Evolutionary conservation across 2,888 invertebrate genomes (phyloP), one percentile per base, ranked within the genome.

Genomic region (Dryomyza anilis): DNA sequence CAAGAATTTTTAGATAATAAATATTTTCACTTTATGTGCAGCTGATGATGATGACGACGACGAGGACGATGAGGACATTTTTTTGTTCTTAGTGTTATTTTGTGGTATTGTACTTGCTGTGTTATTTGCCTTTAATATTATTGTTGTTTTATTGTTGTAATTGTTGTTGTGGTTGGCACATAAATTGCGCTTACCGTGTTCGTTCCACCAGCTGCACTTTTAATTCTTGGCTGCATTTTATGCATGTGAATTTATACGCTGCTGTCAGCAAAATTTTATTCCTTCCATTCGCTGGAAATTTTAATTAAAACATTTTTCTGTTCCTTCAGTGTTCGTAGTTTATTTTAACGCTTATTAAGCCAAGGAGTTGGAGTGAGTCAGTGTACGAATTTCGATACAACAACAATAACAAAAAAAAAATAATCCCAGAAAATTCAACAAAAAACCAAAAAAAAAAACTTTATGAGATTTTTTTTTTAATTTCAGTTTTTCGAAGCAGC

Each of bases 1-100:
- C 57, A 57, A 46, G 63, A 45, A 63, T 64, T 53, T 53, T 25
- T 21, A 45, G 33, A 64, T 59, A 64, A 59, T 64, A 64, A 59
- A 64, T 55, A 59, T 46, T 64, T 60, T 43, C 53, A 29, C 36
- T 43, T 59, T 60, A 56, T 45, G 25, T 25, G 46, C 43, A 62
- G 30, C 45, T 62, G 56, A 56, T 53, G 62, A 62, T 43, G 62
- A 23, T 56, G 30, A 52, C 27, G 23, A 16, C 21, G 25, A 19
- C 16, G 46, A 58, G n/a, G 58, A 30, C 29, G 30, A 29, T 27
- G n/a, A n/a, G n/a, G n/a, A n/a, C n/a, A n/a, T n/a, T n/a, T n/a
- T n/a, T n/a, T n/a, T n/a, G n/a, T n/a, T n/a, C n/a, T n/a, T n/a
- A n/a, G n/a, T n/a, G n/a, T n/a, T n/a, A n/a, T n/a, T n/a, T n/a